Evolutionary conservation across 2,888 invertebrate species (phyloP).

Genomic region (Drosophila mimica): DNA sequence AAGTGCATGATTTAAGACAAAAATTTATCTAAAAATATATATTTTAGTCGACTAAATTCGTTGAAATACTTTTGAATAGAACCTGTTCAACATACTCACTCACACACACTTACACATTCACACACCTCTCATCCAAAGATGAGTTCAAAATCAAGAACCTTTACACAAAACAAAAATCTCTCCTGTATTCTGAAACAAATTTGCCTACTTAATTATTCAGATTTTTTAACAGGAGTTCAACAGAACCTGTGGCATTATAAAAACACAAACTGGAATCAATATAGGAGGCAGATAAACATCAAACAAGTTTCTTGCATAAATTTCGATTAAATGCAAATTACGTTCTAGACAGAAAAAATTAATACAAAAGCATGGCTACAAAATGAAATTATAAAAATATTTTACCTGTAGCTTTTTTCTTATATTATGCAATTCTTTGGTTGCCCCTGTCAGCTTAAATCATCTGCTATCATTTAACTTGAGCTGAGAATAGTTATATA

Average conservation of each 20-base stretch:
- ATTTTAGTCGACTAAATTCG: constrained; percentile 21
- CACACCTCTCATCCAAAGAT: not conserved
- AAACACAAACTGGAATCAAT: constrained; percentile 10
- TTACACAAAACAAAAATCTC: constrained; percentile 13
- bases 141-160: constrained; percentile 11
- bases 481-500: not conserved
- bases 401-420: too few species aligned
- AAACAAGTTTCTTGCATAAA: constrained; percentile 38
- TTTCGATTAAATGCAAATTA: constrained; percentile 33
- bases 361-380: not conserved
- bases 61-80: constrained; percentile 21
- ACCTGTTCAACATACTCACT: constrained; percentile 30
- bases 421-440: not conserved
- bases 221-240: constrained; percentile 27
- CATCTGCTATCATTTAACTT: constrained; percentile 4
- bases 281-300: constrained; percentile 3
- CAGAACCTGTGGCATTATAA: constrained; percentile 50
- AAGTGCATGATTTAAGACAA: not conserved
- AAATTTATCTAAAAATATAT: not conserved
- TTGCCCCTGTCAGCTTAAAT: constrained; percentile 24
- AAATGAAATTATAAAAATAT: not conserved
- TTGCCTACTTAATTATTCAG: constrained; percentile 23
- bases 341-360: constrained; percentile 20
- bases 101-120: constrained; percentile 28
- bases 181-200: constrained; percentile 13